Evolutionary conservation across 2,888 invertebrate genomes (phyloP).

Genomic region (Drosophila melanosoma): DNA sequence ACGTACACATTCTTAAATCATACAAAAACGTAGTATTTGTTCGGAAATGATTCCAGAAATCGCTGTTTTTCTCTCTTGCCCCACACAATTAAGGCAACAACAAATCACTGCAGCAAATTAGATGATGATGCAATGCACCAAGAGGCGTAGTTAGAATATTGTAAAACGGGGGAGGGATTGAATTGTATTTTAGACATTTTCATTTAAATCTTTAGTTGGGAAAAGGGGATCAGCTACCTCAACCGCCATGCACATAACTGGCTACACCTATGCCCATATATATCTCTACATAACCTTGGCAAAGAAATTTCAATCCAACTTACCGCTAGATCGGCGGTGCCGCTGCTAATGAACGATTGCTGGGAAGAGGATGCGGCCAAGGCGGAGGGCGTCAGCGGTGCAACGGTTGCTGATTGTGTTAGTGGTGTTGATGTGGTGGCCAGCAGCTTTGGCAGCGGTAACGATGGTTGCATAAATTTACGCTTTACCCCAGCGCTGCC

Average conservation of each 20-base stretch:
- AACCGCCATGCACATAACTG: not conserved
- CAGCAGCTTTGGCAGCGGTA: constrained; percentile 16
- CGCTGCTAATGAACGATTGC: constrained; percentile 57
- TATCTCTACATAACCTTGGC: constrained; percentile 36
- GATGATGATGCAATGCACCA: constrained; percentile 41
- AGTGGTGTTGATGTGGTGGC: not conserved
- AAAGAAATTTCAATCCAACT: constrained; percentile 52
- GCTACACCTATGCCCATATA: not conserved
- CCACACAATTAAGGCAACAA: not conserved
- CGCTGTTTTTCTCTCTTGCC: not conserved
- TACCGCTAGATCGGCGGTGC: constrained; percentile 77
- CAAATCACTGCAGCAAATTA: not conserved
- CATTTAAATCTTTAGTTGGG: not conserved
- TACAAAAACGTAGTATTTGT: not conserved
- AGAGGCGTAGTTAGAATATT: not conserved
- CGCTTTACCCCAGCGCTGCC: constrained; percentile 68
- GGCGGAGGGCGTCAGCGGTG: constrained; percentile 12
- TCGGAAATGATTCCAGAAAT: constrained; percentile 10
- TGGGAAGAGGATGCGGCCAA: constrained; percentile 38
- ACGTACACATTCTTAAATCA: not conserved
- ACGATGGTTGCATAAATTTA: constrained; percentile 71
- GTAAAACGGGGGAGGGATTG: not conserved
- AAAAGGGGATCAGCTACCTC: not conserved
- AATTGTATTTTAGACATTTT: not conserved
- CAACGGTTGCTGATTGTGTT: constrained; percentile 1